Base-by-base conservation (phyloP, 2,113 vertebrate genomes). In the Verasper variegatus region DNA sequence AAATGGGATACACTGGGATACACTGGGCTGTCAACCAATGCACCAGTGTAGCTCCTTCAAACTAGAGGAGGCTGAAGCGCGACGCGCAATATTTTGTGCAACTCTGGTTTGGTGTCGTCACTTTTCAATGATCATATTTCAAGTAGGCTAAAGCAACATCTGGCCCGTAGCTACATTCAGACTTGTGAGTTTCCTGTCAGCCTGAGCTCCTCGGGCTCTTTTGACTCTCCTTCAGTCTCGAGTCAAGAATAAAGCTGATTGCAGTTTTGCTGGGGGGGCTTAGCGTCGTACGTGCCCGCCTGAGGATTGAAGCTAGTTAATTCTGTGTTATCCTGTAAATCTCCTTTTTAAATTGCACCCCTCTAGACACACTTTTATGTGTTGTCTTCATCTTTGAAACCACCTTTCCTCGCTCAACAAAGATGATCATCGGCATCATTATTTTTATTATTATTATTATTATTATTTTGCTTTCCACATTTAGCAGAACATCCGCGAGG, bases 171-270 rank as follows among this genome's bases (percentile, higher is more conserved):
- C 78, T 76, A 71, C 78, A 14, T 68, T 67, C 68, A 64, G 77
- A 83, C 70, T 65, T 81, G 72, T 71, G 74, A 79, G 47, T 83
- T 89, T 85, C 56, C 68, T 80, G 76, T 78, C 86, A 86, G 71
- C 63, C 79, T 8, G 27, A 63, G 67, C 35, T 76, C 76, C 71
- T 82, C 5, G 4, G 75, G 65, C 60, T 87, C 68, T 85, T 78
- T 76, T 69, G 40, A 67, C 75, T 88, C 61, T 56, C 71, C 67
- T 65, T 67, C 52, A 74, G 63, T 66, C 66, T 78, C 13, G 71
- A 86, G 80, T 82, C 27, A n/a, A 89, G 80, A 89, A 74, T 47
- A 81, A 89, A 91, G 82, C 61, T 81, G 80, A 85, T 77, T 86
- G 83, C 75, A 71, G 74, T 81, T 78, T 73, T 58, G 70, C 71